These are phyloP conservation scores for Montipora efflorescens DNA, from an alignment of 64 coral and sea anemone genomes.

Conservation along the genomic window DNA sequence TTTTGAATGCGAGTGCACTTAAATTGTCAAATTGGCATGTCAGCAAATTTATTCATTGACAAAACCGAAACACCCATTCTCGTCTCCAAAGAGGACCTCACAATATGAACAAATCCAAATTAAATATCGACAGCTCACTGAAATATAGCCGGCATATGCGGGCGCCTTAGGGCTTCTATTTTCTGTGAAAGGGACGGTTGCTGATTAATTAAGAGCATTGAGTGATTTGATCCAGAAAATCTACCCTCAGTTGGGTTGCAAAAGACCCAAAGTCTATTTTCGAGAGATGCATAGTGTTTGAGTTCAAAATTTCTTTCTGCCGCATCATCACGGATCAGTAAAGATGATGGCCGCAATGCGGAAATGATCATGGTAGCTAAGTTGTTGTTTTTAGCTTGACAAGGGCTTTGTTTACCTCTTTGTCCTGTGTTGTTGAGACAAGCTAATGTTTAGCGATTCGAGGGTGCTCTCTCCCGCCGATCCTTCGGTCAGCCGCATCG, in stretches of 20 bases:
- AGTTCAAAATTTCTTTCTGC: too few relatives aligned
- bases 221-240: background rate
- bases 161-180: background rate
- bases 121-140: background rate
- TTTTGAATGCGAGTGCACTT: background rate
- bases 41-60: background rate
- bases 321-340: too few relatives aligned
- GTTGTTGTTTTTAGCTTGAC: too few relatives aligned
- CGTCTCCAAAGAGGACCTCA: background rate
- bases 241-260: background rate
- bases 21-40: slow-evolving; percentile 10
- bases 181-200: background rate
- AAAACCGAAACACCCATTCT: background rate
- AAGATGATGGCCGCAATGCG: too few relatives aligned
- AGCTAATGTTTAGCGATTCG: too few relatives aligned
- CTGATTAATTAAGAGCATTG: background rate
- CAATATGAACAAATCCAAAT: background rate
- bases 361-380: too few relatives aligned
- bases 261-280: too few relatives aligned
- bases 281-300: too few relatives aligned
- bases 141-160: background rate
- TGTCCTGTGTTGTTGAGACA: too few relatives aligned
- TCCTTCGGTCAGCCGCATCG: too few relatives aligned
- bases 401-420: too few relatives aligned
- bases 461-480: too few relatives aligned